These are phyloP conservation scores for Mellilla xanthometata DNA, from an alignment of 2,888 invertebrate species.

Conservation along the genomic window DNA sequence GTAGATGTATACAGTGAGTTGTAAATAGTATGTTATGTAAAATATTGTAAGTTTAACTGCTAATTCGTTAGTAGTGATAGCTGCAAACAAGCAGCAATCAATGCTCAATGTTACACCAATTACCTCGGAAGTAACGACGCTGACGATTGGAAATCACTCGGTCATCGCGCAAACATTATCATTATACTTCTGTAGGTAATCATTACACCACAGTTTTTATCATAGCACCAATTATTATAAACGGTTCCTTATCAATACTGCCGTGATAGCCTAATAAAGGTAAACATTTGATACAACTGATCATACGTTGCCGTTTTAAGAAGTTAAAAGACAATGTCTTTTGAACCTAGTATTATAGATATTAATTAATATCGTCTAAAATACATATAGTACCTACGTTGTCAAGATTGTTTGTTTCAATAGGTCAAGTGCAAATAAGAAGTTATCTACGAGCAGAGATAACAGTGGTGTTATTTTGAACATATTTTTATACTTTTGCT, in stretches of 20 bases:
- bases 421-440: slow-evolving; percentile 5
- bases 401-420: background rate
- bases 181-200: background rate
- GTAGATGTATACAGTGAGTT: too few relatives aligned
- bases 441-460: background rate
- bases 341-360: background rate
- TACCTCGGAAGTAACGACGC: slow-evolving; percentile 3
- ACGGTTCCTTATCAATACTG: background rate
- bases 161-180: slow-evolving; percentile 6
- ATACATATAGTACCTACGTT: too few relatives aligned
- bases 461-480: too few relatives aligned
- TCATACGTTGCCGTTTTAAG: too few relatives aligned
- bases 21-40: too few relatives aligned
- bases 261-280: too few relatives aligned
- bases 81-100: slow-evolving; percentile 7
- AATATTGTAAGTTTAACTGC: too few relatives aligned
- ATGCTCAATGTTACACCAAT: slow-evolving; percentile 10
- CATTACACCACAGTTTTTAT: background rate
- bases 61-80: background rate
- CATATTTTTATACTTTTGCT: too few relatives aligned
- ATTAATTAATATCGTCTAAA: background rate
- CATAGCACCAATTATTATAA: slow-evolving; percentile 2
- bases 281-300: too few relatives aligned
- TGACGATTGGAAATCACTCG: slow-evolving; percentile 9
- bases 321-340: too few relatives aligned